Evolutionary conservation across 35 echinoderm and acorn worm genomes (phyloP).

Genomic region (Ophiothrix spiculata): DNA sequence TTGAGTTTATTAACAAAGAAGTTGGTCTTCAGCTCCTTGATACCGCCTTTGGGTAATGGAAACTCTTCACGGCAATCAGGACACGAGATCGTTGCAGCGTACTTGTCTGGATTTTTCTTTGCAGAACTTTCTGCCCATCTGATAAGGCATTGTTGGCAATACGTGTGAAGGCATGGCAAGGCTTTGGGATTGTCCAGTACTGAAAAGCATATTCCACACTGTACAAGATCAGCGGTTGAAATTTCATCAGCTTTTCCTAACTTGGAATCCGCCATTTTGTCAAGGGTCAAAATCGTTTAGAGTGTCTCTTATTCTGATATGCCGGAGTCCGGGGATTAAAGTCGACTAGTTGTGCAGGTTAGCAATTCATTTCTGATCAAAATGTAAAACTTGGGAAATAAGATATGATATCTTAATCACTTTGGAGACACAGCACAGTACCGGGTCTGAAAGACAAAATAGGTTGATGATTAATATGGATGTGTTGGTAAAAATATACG

Average conservation of each 20-base stretch:
- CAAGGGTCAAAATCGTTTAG: too few species aligned
- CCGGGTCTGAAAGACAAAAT: too few species aligned
- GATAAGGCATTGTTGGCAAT: conserved; percentile 9
- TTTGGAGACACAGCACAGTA: too few species aligned
- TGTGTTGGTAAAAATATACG: too few species aligned
- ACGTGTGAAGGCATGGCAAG: conserved; percentile 14
- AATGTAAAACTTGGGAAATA: too few species aligned
- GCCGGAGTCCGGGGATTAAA: too few species aligned
- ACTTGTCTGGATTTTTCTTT: not conserved
- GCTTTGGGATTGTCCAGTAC: not conserved
- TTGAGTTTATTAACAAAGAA: not conserved
- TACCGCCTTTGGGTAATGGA: not conserved
- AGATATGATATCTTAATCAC: too few species aligned
- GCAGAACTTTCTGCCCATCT: not conserved
- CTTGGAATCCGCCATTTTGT: not conserved
- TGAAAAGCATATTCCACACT: conserved; percentile 7
- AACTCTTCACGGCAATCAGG: conserved; percentile 8
- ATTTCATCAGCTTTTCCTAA: not conserved
- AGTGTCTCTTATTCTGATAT: too few species aligned
- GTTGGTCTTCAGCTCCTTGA: not conserved
- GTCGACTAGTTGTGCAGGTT: too few species aligned
- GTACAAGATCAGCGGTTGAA: not conserved
- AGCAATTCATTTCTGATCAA: too few species aligned
- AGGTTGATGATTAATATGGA: too few species aligned
- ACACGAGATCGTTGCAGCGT: conserved; percentile 1